Percentiles rank a stretch among this genome's conserved stretches.
Evolutionary conservation across 2,113 vertebrate genomes (phyloP).

Genomic region (Tragelaphus strepsiceros): DNA sequence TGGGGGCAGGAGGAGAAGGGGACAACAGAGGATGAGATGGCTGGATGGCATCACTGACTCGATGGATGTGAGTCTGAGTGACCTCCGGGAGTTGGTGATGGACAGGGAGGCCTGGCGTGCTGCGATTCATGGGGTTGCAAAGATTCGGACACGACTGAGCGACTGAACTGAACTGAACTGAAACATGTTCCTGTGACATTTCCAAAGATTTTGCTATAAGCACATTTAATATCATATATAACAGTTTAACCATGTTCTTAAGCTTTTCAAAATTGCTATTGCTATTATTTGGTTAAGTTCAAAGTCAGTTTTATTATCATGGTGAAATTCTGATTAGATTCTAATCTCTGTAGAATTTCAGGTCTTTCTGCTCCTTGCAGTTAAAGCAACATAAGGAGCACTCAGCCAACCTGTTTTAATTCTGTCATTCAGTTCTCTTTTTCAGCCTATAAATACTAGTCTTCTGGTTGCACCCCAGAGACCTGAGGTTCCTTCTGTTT

Average conservation of each 20-base stretch:
- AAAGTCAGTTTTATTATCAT: constrained; percentile 15
- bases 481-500: neutral
- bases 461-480: neutral
- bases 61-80: too few species aligned
- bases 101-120: too few species aligned
- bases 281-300: constrained; percentile 7
- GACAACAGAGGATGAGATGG: too few species aligned
- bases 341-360: constrained; percentile 8
- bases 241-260: neutral
- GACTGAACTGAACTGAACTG: too few species aligned
- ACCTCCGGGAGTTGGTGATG: too few species aligned
- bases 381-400: neutral
- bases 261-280: neutral
- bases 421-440: constrained; percentile 16
- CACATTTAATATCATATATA: constrained; percentile 21
- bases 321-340: constrained; percentile 30
- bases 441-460: neutral
- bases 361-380: neutral
- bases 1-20: too few species aligned
- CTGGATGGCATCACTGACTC: too few species aligned
- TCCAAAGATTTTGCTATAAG: neutral
- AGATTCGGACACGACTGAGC: too few species aligned
- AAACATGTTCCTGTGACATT: neutral
- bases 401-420: neutral
- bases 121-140: too few species aligned